Conservation (phyloP, 2,888 invertebrate genomes). For the Rhyacophila evoluta region DNA sequence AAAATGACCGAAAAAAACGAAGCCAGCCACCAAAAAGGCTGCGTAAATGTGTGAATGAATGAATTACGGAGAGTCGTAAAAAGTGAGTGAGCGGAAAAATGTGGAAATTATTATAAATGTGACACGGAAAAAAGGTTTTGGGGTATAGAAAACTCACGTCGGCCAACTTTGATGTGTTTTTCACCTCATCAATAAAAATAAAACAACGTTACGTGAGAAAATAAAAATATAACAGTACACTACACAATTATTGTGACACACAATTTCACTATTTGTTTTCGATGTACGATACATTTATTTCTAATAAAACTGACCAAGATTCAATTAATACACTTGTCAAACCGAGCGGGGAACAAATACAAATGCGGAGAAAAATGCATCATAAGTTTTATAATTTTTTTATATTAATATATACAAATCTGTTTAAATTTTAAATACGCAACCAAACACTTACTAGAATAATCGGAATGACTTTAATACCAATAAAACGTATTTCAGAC, state of each 20-base stretch:
- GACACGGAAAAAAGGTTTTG: constrained; percentile 16
- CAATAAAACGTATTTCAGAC: too few relatives aligned
- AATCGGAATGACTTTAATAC: too few relatives aligned
- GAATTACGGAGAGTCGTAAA: constrained; percentile 4
- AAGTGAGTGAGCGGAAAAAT: constrained; percentile 19
- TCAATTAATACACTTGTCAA: too few relatives aligned
- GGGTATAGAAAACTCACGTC: not conserved
- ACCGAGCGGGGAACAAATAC: too few relatives aligned
- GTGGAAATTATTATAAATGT: constrained; percentile 10
- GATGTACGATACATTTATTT: too few relatives aligned
- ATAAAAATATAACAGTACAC: not conserved
- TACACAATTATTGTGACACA: not conserved
- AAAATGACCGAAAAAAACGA: constrained; percentile 3
- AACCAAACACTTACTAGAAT: too few relatives aligned
- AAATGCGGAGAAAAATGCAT: too few relatives aligned
- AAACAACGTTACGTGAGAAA: not conserved
- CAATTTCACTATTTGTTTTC: too few relatives aligned
- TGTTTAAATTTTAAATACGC: too few relatives aligned
- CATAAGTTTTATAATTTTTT: too few relatives aligned
- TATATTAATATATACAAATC: too few relatives aligned
- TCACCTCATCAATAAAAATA: constrained; percentile 10
- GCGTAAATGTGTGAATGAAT: constrained; percentile 19
- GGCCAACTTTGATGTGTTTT: not conserved
- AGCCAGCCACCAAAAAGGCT: not conserved
- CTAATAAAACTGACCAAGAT: too few relatives aligned